Evolutionary conservation across 2,888 invertebrate genomes (phyloP), one percentile per base, ranked within the genome.

Genomic region (Clunio marinus): DNA sequence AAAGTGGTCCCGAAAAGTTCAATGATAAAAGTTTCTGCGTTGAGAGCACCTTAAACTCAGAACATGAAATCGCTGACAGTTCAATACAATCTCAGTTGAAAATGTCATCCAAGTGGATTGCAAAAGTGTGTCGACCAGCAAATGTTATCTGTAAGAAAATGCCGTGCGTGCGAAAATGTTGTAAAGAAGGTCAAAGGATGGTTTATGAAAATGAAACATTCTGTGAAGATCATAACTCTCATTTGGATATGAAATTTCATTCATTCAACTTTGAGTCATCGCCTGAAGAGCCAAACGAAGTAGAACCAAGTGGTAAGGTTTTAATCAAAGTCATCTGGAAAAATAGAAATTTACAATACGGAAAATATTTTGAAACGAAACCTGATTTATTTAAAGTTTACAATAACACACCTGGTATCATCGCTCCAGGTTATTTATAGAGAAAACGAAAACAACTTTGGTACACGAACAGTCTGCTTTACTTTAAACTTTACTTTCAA

Each of bases 141-240:
- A 57, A 60, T 22, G 51, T 57, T 2, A 71, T 75, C 2, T 76
- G 76, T 68, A 70, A 73, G n/a, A 69, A 68, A 1, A 70, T 78
- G 8, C 75, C 78, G 0, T 78, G 78, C 69, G 71, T 78, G 20
- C 72, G 77, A 28, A 74, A 75, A 67, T 78, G 78, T 69, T 78
- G 78, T 69, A 71, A 71, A 10, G 75, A 76, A 68, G 75, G 75
- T n/a, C 75, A 77, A 71, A 73, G 76, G 32, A 74, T 74, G 69
- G 70, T 72, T 4, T 73, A 74, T 57, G 71, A 72, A 13, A 76
- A 76, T 71, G 74, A 74, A 2, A 73, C 75, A 1, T 69, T 71
- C n/a, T 77, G 78, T 60, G 71, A 70, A 51, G 69, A 70, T 8
- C 74, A 77, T 70, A 69, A 72, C 28, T 70, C 70, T 5, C 73